Evolutionary conservation across 2,888 invertebrate species (phyloP).

Genomic region (Pinctada fucata): DNA sequence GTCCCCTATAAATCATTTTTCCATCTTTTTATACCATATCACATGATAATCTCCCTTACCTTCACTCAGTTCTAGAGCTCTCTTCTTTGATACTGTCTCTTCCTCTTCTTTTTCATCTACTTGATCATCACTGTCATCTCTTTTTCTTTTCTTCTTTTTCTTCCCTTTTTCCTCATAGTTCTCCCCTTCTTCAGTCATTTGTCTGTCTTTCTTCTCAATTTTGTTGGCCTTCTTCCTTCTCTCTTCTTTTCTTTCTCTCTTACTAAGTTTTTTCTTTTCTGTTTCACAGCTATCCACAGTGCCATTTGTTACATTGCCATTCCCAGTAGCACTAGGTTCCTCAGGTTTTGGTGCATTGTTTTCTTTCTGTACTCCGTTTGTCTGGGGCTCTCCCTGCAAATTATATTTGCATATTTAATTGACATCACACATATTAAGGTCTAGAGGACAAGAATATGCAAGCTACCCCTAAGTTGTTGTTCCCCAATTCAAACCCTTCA

Average conservation of each 20-base stretch:
- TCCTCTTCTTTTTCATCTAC: slow-evolving; percentile 12
- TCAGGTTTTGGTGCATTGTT: slow-evolving; percentile 15
- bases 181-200: slow-evolving; percentile 11
- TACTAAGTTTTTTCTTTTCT: slow-evolving; percentile 23
- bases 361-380: background rate
- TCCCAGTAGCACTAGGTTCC: slow-evolving; percentile 31
- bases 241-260: slow-evolving; percentile 59
- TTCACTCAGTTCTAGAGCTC: slow-evolving; percentile 15
- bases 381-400: background rate
- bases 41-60: background rate
- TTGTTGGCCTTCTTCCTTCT: slow-evolving; percentile 54
- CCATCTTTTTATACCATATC: background rate
- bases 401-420: no score
- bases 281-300: slow-evolving; percentile 27
- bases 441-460: no score
- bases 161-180: slow-evolving; percentile 16
- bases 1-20: no score
- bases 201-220: slow-evolving; percentile 68
- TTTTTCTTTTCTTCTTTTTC: slow-evolving; percentile 29
- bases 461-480: no score
- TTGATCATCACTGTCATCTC: background rate
- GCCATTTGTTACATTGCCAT: slow-evolving; percentile 32
- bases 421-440: no score
- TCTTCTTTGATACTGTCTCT: background rate
- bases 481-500: no score